These are phyloP conservation scores for Acronicta leporina DNA, from an alignment of 2,888 invertebrate genomes.

Conservation along the genomic window DNA sequence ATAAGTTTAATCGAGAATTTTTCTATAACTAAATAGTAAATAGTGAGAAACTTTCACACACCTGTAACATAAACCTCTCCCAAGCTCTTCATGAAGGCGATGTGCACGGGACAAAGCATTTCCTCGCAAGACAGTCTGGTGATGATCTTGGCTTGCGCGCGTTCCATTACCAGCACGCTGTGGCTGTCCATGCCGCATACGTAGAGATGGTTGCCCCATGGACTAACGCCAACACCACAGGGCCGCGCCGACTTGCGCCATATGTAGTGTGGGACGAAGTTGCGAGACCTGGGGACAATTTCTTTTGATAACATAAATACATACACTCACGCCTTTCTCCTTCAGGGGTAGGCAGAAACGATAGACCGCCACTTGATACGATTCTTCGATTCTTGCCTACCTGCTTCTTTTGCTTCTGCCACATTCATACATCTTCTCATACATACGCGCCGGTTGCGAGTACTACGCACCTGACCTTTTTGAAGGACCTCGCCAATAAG, in stretches of 20 bases:
- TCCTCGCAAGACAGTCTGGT: slow-evolving; percentile 85
- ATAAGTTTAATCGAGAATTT: too few species aligned
- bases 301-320: background rate
- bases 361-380: too few species aligned
- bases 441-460: too few species aligned
- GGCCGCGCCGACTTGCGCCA: slow-evolving; percentile 90
- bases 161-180: slow-evolving; percentile 85
- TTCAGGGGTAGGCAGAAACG: too few species aligned
- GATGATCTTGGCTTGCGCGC: slow-evolving; percentile 85
- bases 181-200: slow-evolving; percentile 92
- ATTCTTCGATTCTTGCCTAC: too few species aligned
- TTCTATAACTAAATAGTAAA: background rate
- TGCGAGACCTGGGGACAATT: slow-evolving; percentile 75
- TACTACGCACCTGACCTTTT: too few species aligned
- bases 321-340: too few species aligned
- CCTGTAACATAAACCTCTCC: slow-evolving; percentile 90
- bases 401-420: too few species aligned
- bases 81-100: slow-evolving; percentile 88
- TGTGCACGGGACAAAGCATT: slow-evolving; percentile 90
- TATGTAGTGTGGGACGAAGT: slow-evolving; percentile 86
- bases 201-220: slow-evolving; percentile 89
- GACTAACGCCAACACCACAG: slow-evolving; percentile 91
- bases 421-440: too few species aligned
- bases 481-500: too few species aligned
- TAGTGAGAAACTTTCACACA: slow-evolving; percentile 48